These are phyloP conservation scores for Platynereis dumerilii DNA, from an alignment of 2,888 invertebrate genomes.

Conservation along the genomic window DNA sequence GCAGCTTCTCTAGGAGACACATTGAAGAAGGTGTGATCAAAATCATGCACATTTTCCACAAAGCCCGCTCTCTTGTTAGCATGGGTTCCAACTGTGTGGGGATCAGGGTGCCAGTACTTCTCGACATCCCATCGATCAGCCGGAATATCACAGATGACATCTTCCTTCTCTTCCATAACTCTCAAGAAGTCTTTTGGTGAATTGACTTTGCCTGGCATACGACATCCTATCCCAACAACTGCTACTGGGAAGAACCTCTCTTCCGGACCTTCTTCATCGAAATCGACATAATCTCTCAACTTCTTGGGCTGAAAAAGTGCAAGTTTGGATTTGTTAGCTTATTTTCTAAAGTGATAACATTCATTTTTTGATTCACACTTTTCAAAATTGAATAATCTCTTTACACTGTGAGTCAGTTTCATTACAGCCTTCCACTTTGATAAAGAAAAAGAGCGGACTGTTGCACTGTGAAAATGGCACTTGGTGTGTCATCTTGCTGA, in stretches of 20 bases:
- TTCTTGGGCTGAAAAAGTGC: too few relatives aligned
- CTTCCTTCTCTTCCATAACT: conserved; percentile 21
- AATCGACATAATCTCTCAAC: too few relatives aligned
- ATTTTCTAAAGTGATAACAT: too few relatives aligned
- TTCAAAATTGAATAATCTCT: too few relatives aligned
- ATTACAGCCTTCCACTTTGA: too few relatives aligned
- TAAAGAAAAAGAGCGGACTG: too few relatives aligned
- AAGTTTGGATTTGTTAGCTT: too few relatives aligned
- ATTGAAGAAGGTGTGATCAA: conserved; percentile 37
- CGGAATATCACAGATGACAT: conserved; percentile 23
- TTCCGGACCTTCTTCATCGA: conserved; percentile 1
- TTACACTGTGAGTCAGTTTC: too few relatives aligned
- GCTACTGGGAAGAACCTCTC: conserved; percentile 25
- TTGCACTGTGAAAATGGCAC: too few relatives aligned
- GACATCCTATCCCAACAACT: conserved; percentile 30
- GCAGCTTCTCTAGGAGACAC: conserved; percentile 33
- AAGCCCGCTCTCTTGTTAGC: conserved; percentile 21
- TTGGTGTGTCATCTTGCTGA: too few relatives aligned
- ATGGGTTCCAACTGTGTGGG: conserved; percentile 21
- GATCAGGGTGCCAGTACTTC: conserved; percentile 21
- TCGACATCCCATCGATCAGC: conserved; percentile 31
- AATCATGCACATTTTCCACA: conserved; percentile 24
- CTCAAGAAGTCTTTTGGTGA: conserved; percentile 25
- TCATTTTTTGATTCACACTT: too few relatives aligned
- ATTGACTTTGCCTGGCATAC: conserved; percentile 28